These are phyloP conservation scores for Megathymus violae DNA, from an alignment of 1,140 invertebrate species.

Conservation along the genomic window DNA sequence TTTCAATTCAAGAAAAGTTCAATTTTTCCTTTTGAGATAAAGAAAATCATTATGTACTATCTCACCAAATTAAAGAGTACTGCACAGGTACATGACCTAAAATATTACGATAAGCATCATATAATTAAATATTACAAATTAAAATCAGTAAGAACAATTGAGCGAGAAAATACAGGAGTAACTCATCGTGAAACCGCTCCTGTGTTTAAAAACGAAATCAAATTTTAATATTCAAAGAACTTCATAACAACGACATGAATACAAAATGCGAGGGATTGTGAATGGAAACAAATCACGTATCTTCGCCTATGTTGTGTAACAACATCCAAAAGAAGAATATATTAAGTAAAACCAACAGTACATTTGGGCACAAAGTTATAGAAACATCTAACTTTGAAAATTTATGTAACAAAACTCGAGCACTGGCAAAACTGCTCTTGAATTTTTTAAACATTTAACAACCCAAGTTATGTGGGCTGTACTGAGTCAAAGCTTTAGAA, in stretches of 20 bases:
- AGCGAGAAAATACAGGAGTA: background rate
- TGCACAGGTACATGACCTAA: no score
- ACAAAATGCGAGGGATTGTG: conserved; percentile 12
- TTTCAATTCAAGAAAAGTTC: no score
- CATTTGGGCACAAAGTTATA: background rate
- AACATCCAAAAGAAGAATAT: background rate
- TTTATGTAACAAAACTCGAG: conserved; percentile 14
- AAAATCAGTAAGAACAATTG: background rate
- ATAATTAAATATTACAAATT: no score
- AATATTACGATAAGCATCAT: no score
- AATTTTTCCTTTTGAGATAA: no score
- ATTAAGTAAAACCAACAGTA: background rate
- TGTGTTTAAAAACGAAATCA: conserved; percentile 2
- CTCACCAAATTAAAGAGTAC: no score
- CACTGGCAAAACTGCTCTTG: conserved; percentile 7
- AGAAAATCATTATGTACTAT: no score
- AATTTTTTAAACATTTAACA: conserved; percentile 22
- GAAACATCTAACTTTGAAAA: conserved; percentile 20
- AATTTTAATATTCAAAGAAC: conserved; percentile 21
- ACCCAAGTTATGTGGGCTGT: conserved; percentile 19
- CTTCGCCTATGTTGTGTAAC: background rate
- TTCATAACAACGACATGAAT: conserved; percentile 23
- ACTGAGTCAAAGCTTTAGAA: conserved; percentile 1
- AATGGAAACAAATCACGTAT: conserved; percentile 29
- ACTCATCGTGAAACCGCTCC: background rate